Percentiles rank a stretch among this genome's conserved stretches.
Evolutionary conservation across 2,888 invertebrate species (phyloP).

Genomic region (Melanostoma mellinum): DNA sequence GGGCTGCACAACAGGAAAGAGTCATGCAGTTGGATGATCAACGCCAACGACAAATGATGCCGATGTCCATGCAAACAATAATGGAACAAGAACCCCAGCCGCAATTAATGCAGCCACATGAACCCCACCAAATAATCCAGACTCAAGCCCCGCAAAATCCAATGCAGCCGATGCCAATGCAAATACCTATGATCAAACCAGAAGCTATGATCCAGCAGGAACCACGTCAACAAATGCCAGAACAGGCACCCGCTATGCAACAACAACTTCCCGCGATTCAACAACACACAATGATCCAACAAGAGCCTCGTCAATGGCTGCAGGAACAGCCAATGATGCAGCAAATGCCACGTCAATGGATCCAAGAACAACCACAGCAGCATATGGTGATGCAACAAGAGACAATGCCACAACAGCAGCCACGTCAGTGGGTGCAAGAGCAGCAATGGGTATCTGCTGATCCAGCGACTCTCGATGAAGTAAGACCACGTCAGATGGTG

Average conservation of each 20-base stretch:
- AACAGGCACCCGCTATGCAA: not conserved
- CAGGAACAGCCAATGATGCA: constrained; percentile 30
- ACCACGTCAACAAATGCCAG: not conserved
- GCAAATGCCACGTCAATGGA: constrained; percentile 44
- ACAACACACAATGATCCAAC: constrained; percentile 20
- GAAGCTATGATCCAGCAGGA: constrained; percentile 13
- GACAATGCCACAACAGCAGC: constrained; percentile 11
- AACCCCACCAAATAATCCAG: constrained; percentile 12
- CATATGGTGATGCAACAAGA: constrained; percentile 21
- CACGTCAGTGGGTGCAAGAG: constrained; percentile 32
- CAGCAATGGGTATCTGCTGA: constrained; percentile 29
- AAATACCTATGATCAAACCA: constrained; percentile 5
- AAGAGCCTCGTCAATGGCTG: constrained; percentile 36
- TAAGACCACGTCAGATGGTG: constrained; percentile 26
- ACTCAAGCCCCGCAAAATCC: not conserved
- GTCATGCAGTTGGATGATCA: constrained; percentile 16
- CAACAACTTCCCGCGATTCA: not conserved
- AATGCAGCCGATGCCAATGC: constrained; percentile 1
- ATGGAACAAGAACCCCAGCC: constrained; percentile 12
- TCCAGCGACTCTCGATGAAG: constrained; percentile 10
- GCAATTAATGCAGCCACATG: not conserved
- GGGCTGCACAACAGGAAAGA: constrained; percentile 3
- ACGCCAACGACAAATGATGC: constrained; percentile 12
- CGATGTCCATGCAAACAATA: constrained; percentile 10
- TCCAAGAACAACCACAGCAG: constrained; percentile 40